phyloP scores from a whole-genome alignment of 2,113 vertebrate species.

The Triplophysa tibetana region DNA sequence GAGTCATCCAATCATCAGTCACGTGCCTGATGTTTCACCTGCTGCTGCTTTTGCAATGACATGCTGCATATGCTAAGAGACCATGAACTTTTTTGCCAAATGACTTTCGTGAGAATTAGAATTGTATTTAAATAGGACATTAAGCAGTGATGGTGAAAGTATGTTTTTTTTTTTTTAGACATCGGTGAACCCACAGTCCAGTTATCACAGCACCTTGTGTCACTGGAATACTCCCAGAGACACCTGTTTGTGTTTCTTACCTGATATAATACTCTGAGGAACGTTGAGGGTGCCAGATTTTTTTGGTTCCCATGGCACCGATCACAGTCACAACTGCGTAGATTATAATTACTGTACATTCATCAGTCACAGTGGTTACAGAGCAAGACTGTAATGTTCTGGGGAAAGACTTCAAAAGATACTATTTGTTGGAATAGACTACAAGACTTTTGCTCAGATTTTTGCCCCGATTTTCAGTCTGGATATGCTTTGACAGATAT shows the following conservation, averaged over 20 bases:
- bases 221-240: conserved; percentile 13
- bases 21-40: background rate
- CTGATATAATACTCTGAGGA: background rate
- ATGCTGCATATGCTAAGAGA: background rate
- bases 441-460: too few species aligned
- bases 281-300: background rate
- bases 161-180: too few species aligned
- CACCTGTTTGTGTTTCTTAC: background rate
- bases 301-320: background rate
- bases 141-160: background rate
- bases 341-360: background rate
- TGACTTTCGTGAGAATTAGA: background rate
- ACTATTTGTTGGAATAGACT: too few species aligned
- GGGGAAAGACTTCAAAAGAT: background rate
- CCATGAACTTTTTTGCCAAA: background rate
- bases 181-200: too few species aligned
- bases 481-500: too few species aligned
- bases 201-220: background rate
- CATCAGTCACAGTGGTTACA: background rate
- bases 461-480: too few species aligned
- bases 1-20: too few species aligned
- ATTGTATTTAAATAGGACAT: background rate
- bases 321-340: background rate
- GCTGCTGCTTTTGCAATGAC: background rate
- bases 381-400: background rate